Evolutionary conservation across 35 echinoderm and acorn worm genomes (phyloP).

Genomic region (Apostichopus parvimensis): DNA sequence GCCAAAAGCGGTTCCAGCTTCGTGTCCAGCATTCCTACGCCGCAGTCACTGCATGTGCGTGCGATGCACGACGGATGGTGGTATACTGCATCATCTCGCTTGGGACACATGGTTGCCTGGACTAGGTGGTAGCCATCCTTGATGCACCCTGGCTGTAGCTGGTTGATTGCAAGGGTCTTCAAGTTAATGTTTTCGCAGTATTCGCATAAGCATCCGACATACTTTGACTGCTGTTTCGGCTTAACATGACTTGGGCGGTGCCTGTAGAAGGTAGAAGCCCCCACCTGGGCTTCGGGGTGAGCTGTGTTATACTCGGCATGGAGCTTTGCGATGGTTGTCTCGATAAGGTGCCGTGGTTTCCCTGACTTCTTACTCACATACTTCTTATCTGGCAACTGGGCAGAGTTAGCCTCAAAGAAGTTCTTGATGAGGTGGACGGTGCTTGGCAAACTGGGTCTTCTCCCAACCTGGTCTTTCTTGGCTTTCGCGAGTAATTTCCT

Average conservation of each 20-base stretch:
- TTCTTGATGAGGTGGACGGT: conserved; percentile 10
- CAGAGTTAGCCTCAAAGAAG: conserved; percentile 49
- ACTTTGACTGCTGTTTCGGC: conserved; percentile 30
- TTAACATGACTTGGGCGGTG: conserved; percentile 24
- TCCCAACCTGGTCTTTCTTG: not conserved
- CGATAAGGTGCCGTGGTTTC: conserved; percentile 57
- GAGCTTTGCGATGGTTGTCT: conserved; percentile 17
- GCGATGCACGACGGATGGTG: conserved; percentile 38
- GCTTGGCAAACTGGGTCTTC: not conserved
- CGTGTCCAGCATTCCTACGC: not conserved
- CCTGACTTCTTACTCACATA: conserved; percentile 8
- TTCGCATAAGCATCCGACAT: conserved; percentile 55
- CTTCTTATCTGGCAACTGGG: conserved; percentile 57
- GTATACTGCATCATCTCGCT: not conserved
- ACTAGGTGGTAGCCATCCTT: conserved; percentile 36
- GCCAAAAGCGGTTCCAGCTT: not conserved
- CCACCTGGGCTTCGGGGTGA: conserved; percentile 1
- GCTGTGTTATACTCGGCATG: conserved; percentile 28
- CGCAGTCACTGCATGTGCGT: conserved; percentile 26
- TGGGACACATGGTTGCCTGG: conserved; percentile 40
- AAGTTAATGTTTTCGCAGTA: conserved; percentile 46
- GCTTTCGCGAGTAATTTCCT: conserved; percentile 30
- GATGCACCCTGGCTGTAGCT: conserved; percentile 21
- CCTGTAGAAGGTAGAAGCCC: conserved; percentile 22
- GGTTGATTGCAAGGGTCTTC: conserved; percentile 25